Evolutionary conservation across 2,113 vertebrate species (phyloP).

Genomic region (Triplophysa tibetana): DNA sequence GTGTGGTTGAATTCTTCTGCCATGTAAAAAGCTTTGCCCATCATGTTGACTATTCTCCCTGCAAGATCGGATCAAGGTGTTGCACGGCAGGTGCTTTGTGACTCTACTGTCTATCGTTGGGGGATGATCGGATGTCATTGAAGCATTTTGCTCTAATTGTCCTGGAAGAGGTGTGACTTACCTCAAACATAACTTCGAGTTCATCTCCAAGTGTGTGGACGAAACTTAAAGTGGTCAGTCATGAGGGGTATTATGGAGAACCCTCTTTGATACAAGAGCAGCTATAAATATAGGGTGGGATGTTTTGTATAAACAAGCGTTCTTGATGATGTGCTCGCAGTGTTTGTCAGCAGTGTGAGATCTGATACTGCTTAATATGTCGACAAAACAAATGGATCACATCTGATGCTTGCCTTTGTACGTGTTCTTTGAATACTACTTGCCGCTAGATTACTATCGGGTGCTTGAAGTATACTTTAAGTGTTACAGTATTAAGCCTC

Average conservation of each 20-base stretch:
- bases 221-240: too few relatives aligned
- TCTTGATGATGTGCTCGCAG: constrained; percentile 2
- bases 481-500: too few relatives aligned
- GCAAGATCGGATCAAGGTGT: constrained; percentile 33
- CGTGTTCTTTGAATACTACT: too few relatives aligned
- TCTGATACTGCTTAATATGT: background rate
- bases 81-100: constrained; percentile 25
- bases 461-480: too few relatives aligned
- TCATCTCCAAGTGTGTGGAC: background rate
- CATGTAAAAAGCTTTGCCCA: constrained; percentile 16
- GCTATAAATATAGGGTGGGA: background rate
- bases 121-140: background rate
- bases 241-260: background rate
- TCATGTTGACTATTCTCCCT: constrained; percentile 40
- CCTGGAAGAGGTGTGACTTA: background rate
- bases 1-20: constrained; percentile 47
- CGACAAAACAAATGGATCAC: background rate
- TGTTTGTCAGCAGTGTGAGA: constrained; percentile 13
- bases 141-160: background rate
- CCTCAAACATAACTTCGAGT: background rate
- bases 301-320: constrained; percentile 26
- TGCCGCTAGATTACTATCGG: too few relatives aligned
- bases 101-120: background rate
- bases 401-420: background rate
- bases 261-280: background rate